A percentile compares a stretch with the other conserved stretches of the same genome.
Evolutionary conservation across 2,888 invertebrate species (phyloP).

Genomic region (Tuta absoluta): DNA sequence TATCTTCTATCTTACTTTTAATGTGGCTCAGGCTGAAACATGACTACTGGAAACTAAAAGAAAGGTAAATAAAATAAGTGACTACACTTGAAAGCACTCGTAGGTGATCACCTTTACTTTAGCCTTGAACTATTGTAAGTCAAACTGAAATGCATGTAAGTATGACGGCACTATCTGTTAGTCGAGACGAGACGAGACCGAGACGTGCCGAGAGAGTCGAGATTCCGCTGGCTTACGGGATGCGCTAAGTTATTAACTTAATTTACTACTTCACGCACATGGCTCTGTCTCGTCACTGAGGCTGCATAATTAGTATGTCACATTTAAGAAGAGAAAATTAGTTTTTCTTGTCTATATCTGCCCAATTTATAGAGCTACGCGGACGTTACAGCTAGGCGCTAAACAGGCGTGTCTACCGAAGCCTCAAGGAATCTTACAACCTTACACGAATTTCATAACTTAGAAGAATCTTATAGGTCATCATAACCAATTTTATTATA

Average conservation of each 20-base stretch:
- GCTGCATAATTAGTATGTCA: constrained; percentile 16
- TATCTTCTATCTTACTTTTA: too few relatives aligned
- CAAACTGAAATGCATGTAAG: neutral
- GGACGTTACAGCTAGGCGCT: too few relatives aligned
- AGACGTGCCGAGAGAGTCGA: neutral
- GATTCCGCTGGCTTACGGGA: neutral
- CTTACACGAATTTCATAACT: neutral
- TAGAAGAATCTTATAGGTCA: neutral
- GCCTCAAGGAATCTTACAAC: neutral
- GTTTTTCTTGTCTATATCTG: neutral
- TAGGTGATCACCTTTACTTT: too few relatives aligned
- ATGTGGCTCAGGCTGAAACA: too few relatives aligned
- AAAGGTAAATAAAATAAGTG: too few relatives aligned
- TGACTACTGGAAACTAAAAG: too few relatives aligned
- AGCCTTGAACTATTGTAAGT: neutral
- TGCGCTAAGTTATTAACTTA: constrained; percentile 12
- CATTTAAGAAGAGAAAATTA: neutral
- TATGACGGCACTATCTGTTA: neutral
- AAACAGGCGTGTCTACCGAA: too few relatives aligned
- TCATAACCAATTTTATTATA: too few relatives aligned
- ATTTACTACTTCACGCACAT: neutral
- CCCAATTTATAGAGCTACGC: too few relatives aligned
- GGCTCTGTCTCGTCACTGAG: constrained; percentile 3
- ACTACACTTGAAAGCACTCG: too few relatives aligned
- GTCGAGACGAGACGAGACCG: neutral